Percentiles rank a stretch among this genome's conserved stretches.
These are phyloP conservation scores for Rhinichthys klamathensis DNA, from an alignment of 2,113 vertebrate species.

Conservation along the genomic window DNA sequence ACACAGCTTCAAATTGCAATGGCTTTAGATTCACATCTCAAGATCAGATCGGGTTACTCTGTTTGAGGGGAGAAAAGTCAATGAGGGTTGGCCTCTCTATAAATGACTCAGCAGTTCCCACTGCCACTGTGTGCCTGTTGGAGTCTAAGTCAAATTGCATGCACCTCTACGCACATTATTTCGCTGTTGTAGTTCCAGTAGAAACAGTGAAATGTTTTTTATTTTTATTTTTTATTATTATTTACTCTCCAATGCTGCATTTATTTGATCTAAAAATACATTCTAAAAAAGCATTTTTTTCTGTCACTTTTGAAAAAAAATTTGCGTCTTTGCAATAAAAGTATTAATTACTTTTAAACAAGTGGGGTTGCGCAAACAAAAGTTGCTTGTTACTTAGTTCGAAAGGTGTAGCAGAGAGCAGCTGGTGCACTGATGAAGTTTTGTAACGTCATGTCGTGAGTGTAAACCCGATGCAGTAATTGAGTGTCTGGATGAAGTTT, in stretches of 20 bases:
- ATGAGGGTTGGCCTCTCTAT: background rate
- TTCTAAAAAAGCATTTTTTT: too few species aligned
- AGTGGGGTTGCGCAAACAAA: background rate
- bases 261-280: background rate
- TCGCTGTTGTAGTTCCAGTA: background rate
- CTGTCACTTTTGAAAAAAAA: background rate
- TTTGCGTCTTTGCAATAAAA: background rate
- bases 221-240: too few species aligned
- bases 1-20: constrained; percentile 7
- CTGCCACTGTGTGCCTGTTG: background rate
- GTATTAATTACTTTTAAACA: background rate
- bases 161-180: background rate
- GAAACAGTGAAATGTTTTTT: background rate
- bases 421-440: constrained; percentile 4
- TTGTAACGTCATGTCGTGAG: background rate
- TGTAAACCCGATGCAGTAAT: background rate
- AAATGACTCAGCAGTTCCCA: constrained; percentile 26
- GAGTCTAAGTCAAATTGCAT: background rate
- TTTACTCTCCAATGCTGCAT: background rate
- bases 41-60: constrained; percentile 22
- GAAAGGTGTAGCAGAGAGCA: constrained; percentile 23
- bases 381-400: background rate
- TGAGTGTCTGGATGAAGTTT: background rate
- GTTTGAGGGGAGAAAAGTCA: background rate
- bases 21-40: constrained; percentile 19